Conservation (phyloP, 2,797 vertebrate genomes). For the Cyclopterus lumpus region DNA sequence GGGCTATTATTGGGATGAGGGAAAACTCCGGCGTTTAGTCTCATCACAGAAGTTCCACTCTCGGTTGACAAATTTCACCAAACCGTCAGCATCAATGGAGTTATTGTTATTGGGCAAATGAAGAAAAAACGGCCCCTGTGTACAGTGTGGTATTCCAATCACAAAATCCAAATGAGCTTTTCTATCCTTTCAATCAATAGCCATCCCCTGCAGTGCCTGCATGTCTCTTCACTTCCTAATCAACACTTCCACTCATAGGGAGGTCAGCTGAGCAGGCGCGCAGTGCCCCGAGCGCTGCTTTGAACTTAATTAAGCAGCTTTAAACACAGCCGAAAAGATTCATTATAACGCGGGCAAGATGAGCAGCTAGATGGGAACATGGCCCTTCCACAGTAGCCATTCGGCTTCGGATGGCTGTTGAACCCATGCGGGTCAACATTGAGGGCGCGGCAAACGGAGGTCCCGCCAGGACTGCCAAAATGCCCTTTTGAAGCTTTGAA, state of each 20-base stretch:
- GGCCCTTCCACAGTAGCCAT: slow-evolving; percentile 58
- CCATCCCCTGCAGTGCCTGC: slow-evolving; percentile 75
- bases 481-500: slow-evolving; percentile 42
- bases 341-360: slow-evolving; percentile 82
- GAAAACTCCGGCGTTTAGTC: slow-evolving; percentile 71
- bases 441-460: slow-evolving; percentile 36
- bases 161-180: slow-evolving; percentile 73
- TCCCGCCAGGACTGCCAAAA: slow-evolving; percentile 53
- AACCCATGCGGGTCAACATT: slow-evolving; percentile 58
- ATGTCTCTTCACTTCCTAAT: slow-evolving; percentile 82
- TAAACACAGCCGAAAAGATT: slow-evolving; percentile 83
- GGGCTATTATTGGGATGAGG: slow-evolving; percentile 79
- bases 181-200: slow-evolving; percentile 78
- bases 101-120: slow-evolving; percentile 50
- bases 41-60: slow-evolving; percentile 68
- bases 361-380: slow-evolving; percentile 74
- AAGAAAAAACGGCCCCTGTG: slow-evolving; percentile 49
- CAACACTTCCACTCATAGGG: slow-evolving; percentile 83
- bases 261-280: slow-evolving; percentile 80
- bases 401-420: slow-evolving; percentile 58
- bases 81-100: slow-evolving; percentile 40
- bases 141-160: slow-evolving; percentile 55
- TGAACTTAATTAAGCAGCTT: slow-evolving; percentile 88
- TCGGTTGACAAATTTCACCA: slow-evolving; percentile 57
- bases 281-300: slow-evolving; percentile 80